Conservation (phyloP, 2,888 invertebrate species). For the Dicyrtoma fusca region DNA sequence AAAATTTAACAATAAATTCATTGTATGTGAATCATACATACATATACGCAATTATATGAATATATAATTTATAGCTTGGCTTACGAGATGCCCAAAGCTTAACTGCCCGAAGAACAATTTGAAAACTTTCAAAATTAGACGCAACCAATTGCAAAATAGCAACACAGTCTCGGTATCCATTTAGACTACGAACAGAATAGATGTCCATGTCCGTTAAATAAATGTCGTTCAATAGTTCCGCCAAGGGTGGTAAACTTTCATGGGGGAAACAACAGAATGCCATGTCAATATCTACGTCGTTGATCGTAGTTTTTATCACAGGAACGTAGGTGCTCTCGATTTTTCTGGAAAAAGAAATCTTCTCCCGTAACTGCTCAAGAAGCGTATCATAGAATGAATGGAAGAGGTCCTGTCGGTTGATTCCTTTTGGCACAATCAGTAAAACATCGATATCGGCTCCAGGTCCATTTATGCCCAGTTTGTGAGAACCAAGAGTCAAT, state of each 20-base stretch:
- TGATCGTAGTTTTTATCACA: slow-evolving; percentile 9
- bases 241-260: neutral
- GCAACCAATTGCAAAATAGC: neutral
- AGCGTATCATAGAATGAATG: neutral
- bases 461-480: slow-evolving; percentile 17
- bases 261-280: neutral
- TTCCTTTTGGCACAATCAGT: neutral
- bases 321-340: slow-evolving; percentile 23
- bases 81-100: slow-evolving; percentile 23
- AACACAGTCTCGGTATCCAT: slow-evolving; percentile 9
- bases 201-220: slow-evolving; percentile 15
- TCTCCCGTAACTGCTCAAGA: neutral
- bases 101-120: neutral
- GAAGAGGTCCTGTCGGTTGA: neutral
- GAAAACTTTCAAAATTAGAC: neutral
- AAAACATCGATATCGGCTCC: slow-evolving; percentile 22
- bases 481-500: slow-evolving; percentile 14
- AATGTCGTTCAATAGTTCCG: slow-evolving; percentile 1
- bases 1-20: no score
- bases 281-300: neutral
- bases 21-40: no score
- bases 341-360: neutral
- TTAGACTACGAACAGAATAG: slow-evolving; percentile 16
- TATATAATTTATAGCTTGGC: neutral
- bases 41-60: no score